These are phyloP conservation scores for Amniataba percoides DNA, from an alignment of 2,797 vertebrate species.

Conservation along the genomic window DNA sequence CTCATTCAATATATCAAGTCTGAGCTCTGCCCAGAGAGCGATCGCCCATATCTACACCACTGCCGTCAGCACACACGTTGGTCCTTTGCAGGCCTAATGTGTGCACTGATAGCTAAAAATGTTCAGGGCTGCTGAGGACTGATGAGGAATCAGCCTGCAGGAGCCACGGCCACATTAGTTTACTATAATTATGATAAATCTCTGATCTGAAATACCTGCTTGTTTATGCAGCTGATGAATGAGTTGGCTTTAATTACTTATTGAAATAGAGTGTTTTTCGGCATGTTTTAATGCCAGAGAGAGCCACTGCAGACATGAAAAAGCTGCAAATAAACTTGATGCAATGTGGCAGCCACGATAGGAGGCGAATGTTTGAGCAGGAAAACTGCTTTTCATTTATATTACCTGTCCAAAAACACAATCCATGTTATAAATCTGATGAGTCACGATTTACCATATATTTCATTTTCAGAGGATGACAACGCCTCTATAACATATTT, in stretches of 20 bases:
- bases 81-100: constrained; percentile 18
- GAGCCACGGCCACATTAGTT: constrained; percentile 51
- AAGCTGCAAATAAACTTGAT: constrained; percentile 22
- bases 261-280: constrained; percentile 60
- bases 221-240: constrained; percentile 75
- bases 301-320: constrained; percentile 21
- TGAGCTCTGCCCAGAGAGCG: constrained; percentile 17
- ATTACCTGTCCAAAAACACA: constrained; percentile 37
- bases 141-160: constrained; percentile 33
- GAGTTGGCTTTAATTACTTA: constrained; percentile 74
- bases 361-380: neutral
- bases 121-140: constrained; percentile 21
- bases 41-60: constrained; percentile 3
- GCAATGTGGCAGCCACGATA: constrained; percentile 7
- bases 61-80: neutral
- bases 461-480: constrained; percentile 27
- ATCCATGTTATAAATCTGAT: constrained; percentile 33
- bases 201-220: constrained; percentile 61
- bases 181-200: constrained; percentile 75
- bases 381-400: constrained; percentile 48
- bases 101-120: constrained; percentile 31
- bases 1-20: constrained; percentile 40
- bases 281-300: constrained; percentile 40
- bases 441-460: constrained; percentile 17
- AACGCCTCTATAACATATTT: constrained; percentile 19